These are phyloP conservation scores for Acanthoscelides obtectus DNA, from an alignment of 2,888 invertebrate genomes.

Conservation along the genomic window DNA sequence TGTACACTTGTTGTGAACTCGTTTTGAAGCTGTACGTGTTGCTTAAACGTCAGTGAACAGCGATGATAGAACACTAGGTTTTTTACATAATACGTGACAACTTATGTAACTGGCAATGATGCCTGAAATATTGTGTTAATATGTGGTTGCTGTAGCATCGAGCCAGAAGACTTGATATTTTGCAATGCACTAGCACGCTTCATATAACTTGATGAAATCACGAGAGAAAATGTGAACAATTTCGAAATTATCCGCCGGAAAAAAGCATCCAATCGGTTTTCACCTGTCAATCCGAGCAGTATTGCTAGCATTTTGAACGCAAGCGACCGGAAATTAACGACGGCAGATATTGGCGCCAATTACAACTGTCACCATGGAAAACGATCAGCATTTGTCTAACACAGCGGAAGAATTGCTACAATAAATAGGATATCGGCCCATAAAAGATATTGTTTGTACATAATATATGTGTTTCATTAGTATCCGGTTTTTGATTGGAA, in stretches of 20 bases:
- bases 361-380: background rate
- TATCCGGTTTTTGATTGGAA: background rate
- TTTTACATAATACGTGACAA: too few species aligned
- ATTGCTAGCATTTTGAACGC: background rate
- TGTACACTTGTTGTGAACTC: too few species aligned
- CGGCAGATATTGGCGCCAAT: background rate
- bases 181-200: too few species aligned
- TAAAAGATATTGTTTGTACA: background rate
- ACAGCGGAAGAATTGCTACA: background rate
- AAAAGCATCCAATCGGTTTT: background rate
- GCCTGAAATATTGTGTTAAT: too few species aligned
- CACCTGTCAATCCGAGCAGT: background rate
- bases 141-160: too few species aligned
- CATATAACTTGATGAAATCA: too few species aligned
- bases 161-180: too few species aligned
- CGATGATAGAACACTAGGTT: too few species aligned
- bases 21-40: too few species aligned
- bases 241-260: background rate
- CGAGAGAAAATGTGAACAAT: too few species aligned
- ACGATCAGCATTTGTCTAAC: background rate
- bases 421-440: background rate
- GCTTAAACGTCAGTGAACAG: too few species aligned
- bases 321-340: background rate
- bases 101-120: too few species aligned
- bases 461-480: background rate